These are phyloP conservation scores for Berghia stephanieae DNA, from an alignment of 1,140 invertebrate genomes.

Conservation along the genomic window DNA sequence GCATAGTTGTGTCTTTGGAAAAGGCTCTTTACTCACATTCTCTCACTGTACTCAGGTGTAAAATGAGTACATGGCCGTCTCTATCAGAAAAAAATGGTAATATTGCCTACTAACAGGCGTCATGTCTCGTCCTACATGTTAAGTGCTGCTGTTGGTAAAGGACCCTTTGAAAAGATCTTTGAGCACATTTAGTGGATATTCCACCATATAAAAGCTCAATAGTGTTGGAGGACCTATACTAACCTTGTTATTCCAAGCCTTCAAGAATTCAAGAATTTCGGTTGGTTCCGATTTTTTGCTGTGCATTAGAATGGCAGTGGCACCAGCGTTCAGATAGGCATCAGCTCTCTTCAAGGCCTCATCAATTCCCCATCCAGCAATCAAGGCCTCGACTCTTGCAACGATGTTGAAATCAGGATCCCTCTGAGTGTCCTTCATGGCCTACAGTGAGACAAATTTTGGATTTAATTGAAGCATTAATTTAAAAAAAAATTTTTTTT, in stretches of 20 bases:
- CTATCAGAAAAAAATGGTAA: too few species aligned
- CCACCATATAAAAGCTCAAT: too few species aligned
- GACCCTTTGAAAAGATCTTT: too few species aligned
- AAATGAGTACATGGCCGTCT: too few species aligned
- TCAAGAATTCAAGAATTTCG: conserved; percentile 69
- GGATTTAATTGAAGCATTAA: not conserved
- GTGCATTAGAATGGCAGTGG: conserved; percentile 69
- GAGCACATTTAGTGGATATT: too few species aligned
- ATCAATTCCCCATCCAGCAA: conserved; percentile 68
- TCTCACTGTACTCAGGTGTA: too few species aligned
- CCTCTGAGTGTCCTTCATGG: conserved; percentile 67
- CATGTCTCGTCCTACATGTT: too few species aligned
- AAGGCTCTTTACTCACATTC: too few species aligned
- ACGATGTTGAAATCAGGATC: conserved; percentile 69
- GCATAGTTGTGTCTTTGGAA: too few species aligned
- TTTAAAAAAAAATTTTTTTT: not conserved
- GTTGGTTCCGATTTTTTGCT: conserved; percentile 68
- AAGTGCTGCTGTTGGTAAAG: too few species aligned
- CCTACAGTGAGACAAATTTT: conserved; percentile 47
- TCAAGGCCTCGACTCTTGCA: conserved; percentile 69
- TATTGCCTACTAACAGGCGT: too few species aligned
- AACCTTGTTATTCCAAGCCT: conserved; percentile 67
- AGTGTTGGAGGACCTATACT: too few species aligned
- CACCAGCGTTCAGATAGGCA: conserved; percentile 67
- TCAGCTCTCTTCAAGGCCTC: conserved; percentile 68